Base-by-base conservation (phyloP, 2,797 vertebrate genomes). In the Chloroceryle amazona region DNA sequence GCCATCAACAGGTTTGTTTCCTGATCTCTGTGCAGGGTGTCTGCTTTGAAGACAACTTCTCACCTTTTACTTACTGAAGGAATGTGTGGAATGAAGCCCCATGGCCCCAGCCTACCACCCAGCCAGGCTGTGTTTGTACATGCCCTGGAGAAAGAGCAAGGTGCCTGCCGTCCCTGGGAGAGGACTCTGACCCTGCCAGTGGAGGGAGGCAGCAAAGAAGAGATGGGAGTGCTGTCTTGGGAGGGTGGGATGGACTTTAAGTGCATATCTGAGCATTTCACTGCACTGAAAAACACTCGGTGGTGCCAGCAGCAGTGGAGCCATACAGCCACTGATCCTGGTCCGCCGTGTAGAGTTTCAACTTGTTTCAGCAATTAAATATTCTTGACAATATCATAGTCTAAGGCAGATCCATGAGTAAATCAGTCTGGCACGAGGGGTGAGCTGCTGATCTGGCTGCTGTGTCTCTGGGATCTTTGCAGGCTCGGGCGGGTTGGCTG, bases 1-100 rank as follows among this genome's bases (percentile, higher is more conserved):
- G 94, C 86, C 78, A 83, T 90, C 81, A 13, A 13, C 81, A 92
- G 81, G 49, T 95, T 94, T 66, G 68, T 94, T 96, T 96, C 93
- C 90, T 81, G 86, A 81, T 83, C 58, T 85, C 88, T 33, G 68
- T 25, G 44, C 70, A 57, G 82, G 31, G 39, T 41, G 25, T 73
- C 88, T 94, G 68, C 91, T 94, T 92, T 94, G 90, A 96, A 96
- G 88, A 70, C 61, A 83, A 75, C 82, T 93, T 95, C 86, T 92
- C 86, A 96, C 96, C 93, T 96, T 95, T 75, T 60, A 68, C 51
- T 93, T 85, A 9, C 65, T 13, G 57, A 13, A 96, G 20, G 96
- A 97, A 96, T 97, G 96, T 81, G 67, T 92, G 91, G 97, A 97
- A 97, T 96, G 96, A 93, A 83, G 86, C 81, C 72, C 47, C 4